These are phyloP conservation scores for Threskiornis aethiopicus DNA, from an alignment of 2,797 vertebrate genomes.

Conservation along the genomic window DNA sequence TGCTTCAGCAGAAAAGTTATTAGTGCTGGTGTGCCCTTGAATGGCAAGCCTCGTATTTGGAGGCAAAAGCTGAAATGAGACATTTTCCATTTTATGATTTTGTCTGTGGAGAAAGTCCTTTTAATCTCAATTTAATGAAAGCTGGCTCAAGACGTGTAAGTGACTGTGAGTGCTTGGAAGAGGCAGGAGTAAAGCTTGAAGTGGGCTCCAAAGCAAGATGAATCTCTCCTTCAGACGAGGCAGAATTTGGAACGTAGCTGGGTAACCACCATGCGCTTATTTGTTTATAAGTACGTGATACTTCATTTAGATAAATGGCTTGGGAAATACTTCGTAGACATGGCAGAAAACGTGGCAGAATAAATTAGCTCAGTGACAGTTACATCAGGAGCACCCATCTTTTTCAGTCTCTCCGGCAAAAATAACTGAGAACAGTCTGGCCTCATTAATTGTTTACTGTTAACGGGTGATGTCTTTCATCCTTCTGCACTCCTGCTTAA, in stretches of 20 bases:
- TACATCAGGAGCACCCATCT: neutral
- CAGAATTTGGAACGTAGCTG: neutral
- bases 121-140: slow-evolving; percentile 33
- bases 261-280: neutral
- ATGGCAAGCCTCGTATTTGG: neutral
- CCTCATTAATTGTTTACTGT: neutral
- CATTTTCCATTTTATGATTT: slow-evolving; percentile 18
- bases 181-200: neutral
- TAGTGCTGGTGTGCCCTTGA: neutral
- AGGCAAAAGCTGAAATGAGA: slow-evolving; percentile 33
- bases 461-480: neutral
- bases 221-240: neutral
- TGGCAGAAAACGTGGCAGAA: neutral
- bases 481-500: neutral
- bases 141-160: neutral
- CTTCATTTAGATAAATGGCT: neutral
- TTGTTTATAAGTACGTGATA: neutral
- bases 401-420: neutral
- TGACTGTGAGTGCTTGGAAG: neutral
- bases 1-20: slow-evolving; percentile 31
- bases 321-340: neutral
- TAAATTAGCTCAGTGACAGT: neutral
- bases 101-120: neutral
- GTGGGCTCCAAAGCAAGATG: neutral
- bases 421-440: neutral